Percentiles rank a stretch among this genome's conserved stretches.
These are phyloP conservation scores for Umimayanthus kanabou DNA, from an alignment of 92 coral and sea anemone genomes.

Conservation along the genomic window DNA sequence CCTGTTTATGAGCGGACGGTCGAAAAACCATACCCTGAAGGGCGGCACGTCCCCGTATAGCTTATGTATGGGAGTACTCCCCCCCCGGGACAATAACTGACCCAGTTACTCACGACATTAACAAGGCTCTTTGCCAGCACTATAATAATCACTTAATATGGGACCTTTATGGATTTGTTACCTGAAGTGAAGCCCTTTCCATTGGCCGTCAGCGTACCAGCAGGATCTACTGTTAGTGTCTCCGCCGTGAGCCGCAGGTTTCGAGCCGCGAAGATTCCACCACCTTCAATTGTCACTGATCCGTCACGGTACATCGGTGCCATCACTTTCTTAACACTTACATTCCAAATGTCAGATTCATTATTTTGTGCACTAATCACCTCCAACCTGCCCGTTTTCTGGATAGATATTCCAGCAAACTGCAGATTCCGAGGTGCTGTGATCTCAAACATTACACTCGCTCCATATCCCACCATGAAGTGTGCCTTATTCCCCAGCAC, in stretches of 20 bases:
- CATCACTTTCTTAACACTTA: conserved; percentile 50
- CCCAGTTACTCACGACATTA: no score
- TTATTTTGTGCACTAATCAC: conserved; percentile 56
- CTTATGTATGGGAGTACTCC: no score
- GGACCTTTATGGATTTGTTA: not conserved
- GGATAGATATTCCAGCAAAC: conserved; percentile 72
- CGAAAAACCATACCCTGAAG: no score
- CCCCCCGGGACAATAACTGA: no score
- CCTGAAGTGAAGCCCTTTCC: conserved; percentile 69
- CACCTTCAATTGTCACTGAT: conserved; percentile 68
- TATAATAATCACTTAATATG: no score
- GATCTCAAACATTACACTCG: conserved; percentile 59
- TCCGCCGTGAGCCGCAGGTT: conserved; percentile 55
- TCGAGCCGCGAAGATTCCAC: conserved; percentile 63
- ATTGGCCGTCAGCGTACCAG: conserved; percentile 59
- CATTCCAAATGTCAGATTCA: conserved; percentile 61
- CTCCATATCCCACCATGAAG: conserved; percentile 71
- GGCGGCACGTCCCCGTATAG: no score
- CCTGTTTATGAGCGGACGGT: no score
- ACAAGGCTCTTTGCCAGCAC: no score
- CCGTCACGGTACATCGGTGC: conserved; percentile 75
- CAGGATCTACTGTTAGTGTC: conserved; percentile 58
- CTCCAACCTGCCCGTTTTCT: conserved; percentile 67
- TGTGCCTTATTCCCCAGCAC: conserved; percentile 66
- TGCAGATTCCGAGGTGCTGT: conserved; percentile 55